Evolutionary conservation across 2,113 vertebrate genomes (phyloP).

Genomic region (Hemiprocne comata): DNA sequence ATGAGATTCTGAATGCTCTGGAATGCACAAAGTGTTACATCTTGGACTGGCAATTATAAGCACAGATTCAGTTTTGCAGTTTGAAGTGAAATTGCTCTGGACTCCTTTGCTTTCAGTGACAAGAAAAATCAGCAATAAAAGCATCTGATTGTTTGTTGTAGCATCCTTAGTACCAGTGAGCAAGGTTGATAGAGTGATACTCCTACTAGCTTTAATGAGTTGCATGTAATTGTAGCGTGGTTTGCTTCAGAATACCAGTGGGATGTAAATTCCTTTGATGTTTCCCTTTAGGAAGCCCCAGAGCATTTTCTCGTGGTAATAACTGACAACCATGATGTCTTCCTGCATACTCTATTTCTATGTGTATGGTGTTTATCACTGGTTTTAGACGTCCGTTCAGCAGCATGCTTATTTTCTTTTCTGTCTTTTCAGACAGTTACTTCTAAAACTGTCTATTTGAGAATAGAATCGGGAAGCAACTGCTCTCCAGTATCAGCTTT

Average conservation of each 20-base stretch:
- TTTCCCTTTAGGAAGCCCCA: neutral
- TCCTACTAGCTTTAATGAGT: neutral
- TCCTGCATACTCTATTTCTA: neutral
- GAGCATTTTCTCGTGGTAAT: neutral
- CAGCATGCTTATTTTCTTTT: neutral
- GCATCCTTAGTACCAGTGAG: too few species aligned
- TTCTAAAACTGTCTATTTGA: neutral
- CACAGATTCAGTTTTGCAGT: neutral
- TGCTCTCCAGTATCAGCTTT: neutral
- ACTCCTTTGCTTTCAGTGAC: neutral
- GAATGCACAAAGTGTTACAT: neutral
- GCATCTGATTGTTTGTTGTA: neutral
- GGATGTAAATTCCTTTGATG: neutral
- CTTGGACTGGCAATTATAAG: neutral
- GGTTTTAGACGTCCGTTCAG: neutral
- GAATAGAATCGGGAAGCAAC: neutral
- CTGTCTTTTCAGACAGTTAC: neutral
- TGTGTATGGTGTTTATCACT: neutral
- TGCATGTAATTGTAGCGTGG: fast-evolving
- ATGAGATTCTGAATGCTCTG: neutral
- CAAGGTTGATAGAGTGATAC: neutral
- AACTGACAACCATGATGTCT: too few species aligned
- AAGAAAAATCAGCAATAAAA: neutral
- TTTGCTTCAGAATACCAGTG: neutral
- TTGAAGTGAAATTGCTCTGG: neutral